phyloP scores from a whole-genome alignment of 2,113 vertebrate genomes.

The Oceanites oceanicus region DNA sequence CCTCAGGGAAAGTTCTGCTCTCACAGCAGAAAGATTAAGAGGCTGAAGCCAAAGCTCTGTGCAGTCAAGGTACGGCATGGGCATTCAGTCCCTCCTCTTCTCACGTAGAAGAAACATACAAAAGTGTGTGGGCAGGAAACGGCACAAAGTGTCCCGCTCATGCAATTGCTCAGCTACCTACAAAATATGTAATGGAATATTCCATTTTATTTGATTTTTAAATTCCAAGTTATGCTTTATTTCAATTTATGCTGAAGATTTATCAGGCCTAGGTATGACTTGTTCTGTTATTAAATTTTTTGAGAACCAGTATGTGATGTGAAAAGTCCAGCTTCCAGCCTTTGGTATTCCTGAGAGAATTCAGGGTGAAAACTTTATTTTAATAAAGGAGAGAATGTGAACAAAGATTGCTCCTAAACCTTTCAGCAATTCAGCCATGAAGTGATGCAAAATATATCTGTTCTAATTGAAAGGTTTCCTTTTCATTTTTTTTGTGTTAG shows the following conservation, averaged over 20 bases:
- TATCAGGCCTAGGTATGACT: background rate
- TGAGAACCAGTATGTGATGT: background rate
- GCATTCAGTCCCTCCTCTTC: background rate
- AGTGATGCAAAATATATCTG: background rate
- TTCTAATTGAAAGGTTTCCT: fast-evolving
- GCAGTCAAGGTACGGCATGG: background rate
- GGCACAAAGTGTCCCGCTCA: background rate
- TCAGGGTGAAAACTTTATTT: background rate
- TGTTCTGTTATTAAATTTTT: background rate
- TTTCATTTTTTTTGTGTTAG: background rate
- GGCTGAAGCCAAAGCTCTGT: background rate
- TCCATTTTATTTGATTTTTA: background rate
- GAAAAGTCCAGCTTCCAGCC: background rate
- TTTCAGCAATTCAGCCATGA: background rate
- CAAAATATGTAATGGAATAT: background rate
- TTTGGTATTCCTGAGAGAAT: background rate
- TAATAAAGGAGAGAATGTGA: background rate
- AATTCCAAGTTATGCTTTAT: background rate
- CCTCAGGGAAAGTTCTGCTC: background rate
- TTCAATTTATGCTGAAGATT: background rate
- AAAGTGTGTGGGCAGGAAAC: background rate
- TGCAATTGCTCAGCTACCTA: background rate
- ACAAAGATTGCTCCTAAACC: background rate
- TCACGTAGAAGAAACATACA: background rate
- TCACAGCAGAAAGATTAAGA: background rate